Conservation (phyloP, 35 echinoderm and acorn worm genomes). For the Holothuria glaberrima region DNA sequence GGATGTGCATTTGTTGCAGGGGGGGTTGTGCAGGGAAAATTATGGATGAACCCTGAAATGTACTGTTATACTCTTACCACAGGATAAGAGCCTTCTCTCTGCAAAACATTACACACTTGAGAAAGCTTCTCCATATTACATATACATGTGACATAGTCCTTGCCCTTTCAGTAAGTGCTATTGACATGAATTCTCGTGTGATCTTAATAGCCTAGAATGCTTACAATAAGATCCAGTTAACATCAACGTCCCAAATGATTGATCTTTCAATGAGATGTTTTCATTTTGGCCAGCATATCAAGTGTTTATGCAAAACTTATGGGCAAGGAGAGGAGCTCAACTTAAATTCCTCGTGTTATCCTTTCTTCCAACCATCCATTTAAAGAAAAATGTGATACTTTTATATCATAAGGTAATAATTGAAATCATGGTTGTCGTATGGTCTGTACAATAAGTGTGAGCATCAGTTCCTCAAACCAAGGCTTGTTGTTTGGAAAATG, state of each 20-base stretch:
- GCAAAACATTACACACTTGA: background rate
- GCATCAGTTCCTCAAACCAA: background rate
- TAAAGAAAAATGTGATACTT: background rate
- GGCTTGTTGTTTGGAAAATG: background rate
- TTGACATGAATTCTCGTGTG: background rate
- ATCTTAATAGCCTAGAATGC: background rate
- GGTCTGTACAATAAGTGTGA: background rate
- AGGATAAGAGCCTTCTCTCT: background rate
- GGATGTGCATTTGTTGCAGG: background rate
- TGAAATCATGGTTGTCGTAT: background rate
- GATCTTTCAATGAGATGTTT: conserved; percentile 3
- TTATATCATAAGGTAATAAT: background rate
- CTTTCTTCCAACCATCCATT: background rate
- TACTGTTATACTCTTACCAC: background rate
- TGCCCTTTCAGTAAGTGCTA: conserved; percentile 2
- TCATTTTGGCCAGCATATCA: background rate
- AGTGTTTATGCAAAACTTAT: background rate
- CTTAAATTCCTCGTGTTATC: background rate
- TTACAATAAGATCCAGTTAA: background rate
- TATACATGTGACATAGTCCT: background rate
- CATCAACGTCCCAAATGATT: background rate
- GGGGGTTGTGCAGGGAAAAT: background rate
- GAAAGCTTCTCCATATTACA: background rate
- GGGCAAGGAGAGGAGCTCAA: background rate
- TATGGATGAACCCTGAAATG: background rate